These are phyloP conservation scores for Papilio glaucus DNA, from an alignment of 1,140 invertebrate species.

Conservation along the genomic window DNA sequence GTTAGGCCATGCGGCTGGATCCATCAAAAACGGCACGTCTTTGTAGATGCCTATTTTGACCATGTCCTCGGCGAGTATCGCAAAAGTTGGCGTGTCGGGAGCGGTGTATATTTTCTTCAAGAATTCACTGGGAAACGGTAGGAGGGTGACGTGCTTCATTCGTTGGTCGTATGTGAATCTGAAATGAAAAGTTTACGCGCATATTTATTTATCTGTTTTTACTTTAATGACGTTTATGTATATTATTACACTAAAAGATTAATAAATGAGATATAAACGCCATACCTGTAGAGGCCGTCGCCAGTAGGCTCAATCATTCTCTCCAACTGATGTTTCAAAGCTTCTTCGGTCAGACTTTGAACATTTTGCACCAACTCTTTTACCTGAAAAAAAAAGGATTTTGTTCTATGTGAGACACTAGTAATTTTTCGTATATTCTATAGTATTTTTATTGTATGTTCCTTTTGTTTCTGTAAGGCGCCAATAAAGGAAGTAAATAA, in stretches of 20 bases:
- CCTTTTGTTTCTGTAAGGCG: no score
- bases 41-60: constrained; percentile 44
- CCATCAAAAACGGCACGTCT: constrained; percentile 49
- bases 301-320: constrained; percentile 45
- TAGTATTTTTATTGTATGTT: no score
- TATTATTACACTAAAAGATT: no score
- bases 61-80: constrained; percentile 50
- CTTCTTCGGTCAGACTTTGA: constrained; percentile 45
- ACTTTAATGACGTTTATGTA: no score
- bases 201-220: no score
- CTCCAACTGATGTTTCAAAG: constrained; percentile 41
- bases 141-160: constrained; percentile 54
- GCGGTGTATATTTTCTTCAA: constrained; percentile 50
- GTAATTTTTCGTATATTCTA: no score
- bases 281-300: constrained; percentile 52
- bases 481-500: no score
- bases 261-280: constrained; percentile 2
- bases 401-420: no score
- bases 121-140: constrained; percentile 49
- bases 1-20: constrained; percentile 55
- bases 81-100: constrained; percentile 50
- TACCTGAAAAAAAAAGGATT: constrained; percentile 43
- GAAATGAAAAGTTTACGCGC: constrained; percentile 37
- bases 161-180: constrained; percentile 68
- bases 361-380: constrained; percentile 46